These are phyloP conservation scores for Coptodon rendalli DNA, from an alignment of 2,113 vertebrate species.

Conservation along the genomic window DNA sequence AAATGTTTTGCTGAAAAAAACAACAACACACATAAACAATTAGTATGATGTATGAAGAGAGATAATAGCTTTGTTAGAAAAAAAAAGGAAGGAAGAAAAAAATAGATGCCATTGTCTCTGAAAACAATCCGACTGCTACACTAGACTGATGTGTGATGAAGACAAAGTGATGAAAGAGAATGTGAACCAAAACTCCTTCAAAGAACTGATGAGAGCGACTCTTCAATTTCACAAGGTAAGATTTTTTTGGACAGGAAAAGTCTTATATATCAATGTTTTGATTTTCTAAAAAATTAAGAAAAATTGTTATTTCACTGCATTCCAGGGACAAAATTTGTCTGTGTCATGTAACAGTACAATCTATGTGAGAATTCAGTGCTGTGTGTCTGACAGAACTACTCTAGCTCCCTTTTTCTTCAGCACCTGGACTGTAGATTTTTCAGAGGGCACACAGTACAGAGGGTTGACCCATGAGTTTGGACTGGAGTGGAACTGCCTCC, in stretches of 20 bases:
- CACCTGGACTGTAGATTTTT: too few relatives aligned
- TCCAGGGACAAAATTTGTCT: background rate
- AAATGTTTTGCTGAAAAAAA: background rate
- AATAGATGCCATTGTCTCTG: background rate
- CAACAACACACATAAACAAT: background rate
- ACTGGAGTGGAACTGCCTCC: background rate
- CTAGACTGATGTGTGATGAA: background rate
- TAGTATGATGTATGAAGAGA: background rate
- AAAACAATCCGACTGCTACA: background rate
- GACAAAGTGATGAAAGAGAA: background rate
- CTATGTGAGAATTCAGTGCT: background rate
- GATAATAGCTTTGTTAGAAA: background rate
- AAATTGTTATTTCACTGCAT: background rate
- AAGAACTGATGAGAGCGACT: background rate
- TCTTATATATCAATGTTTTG: background rate
- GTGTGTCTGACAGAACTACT: background rate
- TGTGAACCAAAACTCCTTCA: background rate
- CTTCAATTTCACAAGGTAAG: background rate
- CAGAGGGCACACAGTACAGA: background rate
- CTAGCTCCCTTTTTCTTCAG: rapidly evolving
- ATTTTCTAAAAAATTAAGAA: background rate
- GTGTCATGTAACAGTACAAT: background rate
- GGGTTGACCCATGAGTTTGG: background rate
- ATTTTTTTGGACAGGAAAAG: background rate
- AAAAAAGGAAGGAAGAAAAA: too few relatives aligned